Evolutionary conservation across 2,113 vertebrate species (phyloP), one percentile per base, ranked within the genome.

Genomic region (Apus apus): DNA sequence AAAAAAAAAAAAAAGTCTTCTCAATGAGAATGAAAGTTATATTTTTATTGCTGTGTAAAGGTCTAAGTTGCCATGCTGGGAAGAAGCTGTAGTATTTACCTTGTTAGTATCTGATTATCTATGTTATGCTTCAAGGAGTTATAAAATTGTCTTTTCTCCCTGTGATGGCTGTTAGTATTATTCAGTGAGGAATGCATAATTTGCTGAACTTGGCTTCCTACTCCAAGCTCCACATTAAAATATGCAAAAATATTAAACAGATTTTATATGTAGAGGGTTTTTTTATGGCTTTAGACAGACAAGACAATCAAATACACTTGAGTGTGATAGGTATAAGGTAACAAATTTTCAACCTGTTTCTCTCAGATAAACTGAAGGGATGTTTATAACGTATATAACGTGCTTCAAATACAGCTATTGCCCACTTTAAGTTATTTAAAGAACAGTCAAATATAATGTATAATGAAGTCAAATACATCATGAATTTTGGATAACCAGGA

Each of bases 201-300:
- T 84, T 11, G 1, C 10, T 50, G 12, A 72, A 65, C 13, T 25
- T 67, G 54, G 57, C 6, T 26, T 94, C 83, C 46, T 72, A 21
- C 15, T 89, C 62, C 48, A 82, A 12, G 13, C 5, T 67, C 30
- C 8, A 27, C 4, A 43, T 56, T 73, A 73, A 80, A 87, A 68
- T 60, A 70, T 3, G 2, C 3, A 83, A 71, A 94, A 84, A 66
- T 68, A n/a, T 29, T 58, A 38, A 48, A 32, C 16, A 66, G 56
- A 15, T 45, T 2, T 54, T 62, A 17, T 15, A 32, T 9, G 15
- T 30, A 45, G 7, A 74, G 6, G 6, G 0, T 0, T 40, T 58
- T 66, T 79, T 66, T 16, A 46, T 54, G 2, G 11, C 13, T 46
- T 10, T 38, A 77, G 56, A 80, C 13, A 50, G 25, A 43, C 7